A percentile compares a stretch with the other conserved stretches of the same genome.
These are phyloP conservation scores for Oncopeltus fasciatus DNA, from an alignment of 1,140 invertebrate species.

Conservation along the genomic window DNA sequence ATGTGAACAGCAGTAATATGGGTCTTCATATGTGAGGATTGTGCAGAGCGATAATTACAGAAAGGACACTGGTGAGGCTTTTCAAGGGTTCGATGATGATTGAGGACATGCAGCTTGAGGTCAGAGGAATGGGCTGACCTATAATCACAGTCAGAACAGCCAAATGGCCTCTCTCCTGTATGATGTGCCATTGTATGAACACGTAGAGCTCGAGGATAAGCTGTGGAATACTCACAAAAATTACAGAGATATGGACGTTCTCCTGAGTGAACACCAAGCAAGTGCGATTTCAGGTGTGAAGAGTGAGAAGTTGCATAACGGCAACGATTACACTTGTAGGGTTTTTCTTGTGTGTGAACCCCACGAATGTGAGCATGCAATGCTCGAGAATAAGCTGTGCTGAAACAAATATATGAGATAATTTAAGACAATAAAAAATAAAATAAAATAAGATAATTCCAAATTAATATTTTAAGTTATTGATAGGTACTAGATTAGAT, in stretches of 20 bases:
- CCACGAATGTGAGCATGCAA: background rate
- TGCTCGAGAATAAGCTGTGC: background rate
- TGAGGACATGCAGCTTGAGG: background rate
- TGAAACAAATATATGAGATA: too few species aligned
- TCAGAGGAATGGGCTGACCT: background rate
- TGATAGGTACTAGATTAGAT: too few species aligned
- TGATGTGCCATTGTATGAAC: background rate
- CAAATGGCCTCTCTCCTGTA: background rate
- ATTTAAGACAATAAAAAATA: too few species aligned
- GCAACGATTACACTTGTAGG: background rate
- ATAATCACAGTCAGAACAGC: background rate
- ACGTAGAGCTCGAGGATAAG: background rate
- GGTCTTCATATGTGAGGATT: background rate
- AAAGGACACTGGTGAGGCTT: background rate
- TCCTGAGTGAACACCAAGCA: background rate
- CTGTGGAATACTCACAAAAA: background rate
- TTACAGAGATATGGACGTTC: background rate
- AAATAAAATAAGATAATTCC: too few species aligned
- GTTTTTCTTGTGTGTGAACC: background rate
- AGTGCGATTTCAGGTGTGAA: background rate
- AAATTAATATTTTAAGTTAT: too few species aligned
- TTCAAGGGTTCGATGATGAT: background rate
- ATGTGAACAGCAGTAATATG: background rate
- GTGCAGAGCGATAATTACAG: background rate
- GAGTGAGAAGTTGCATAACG: background rate